A percentile compares a stretch with the other conserved stretches of the same genome.
Evolutionary conservation across 2,888 invertebrate genomes (phyloP).

Genomic region (Ormia ochracea): DNA sequence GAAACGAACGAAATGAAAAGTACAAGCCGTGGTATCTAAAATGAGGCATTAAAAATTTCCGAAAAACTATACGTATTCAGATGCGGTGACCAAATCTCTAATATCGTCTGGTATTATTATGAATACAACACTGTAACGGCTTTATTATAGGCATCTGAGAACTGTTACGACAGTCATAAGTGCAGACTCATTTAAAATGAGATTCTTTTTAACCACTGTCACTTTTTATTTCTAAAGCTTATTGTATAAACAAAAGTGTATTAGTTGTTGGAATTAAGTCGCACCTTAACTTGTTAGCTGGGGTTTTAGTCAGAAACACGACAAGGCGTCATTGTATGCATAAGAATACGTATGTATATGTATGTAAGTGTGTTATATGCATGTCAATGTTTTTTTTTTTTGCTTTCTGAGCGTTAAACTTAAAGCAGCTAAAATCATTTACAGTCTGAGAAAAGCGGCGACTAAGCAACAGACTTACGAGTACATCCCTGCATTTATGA

Average conservation of each 20-base stretch:
- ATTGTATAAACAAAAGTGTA: constrained; percentile 40
- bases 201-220: constrained; percentile 48
- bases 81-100: no score
- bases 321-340: constrained; percentile 54
- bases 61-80: no score
- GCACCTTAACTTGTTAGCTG: constrained; percentile 53
- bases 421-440: constrained; percentile 25
- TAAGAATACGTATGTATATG: constrained; percentile 32
- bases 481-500: neutral
- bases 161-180: no score
- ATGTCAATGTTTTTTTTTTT: no score
- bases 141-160: no score
- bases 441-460: neutral
- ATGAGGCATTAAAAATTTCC: no score
- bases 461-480: constrained; percentile 3
- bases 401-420: constrained; percentile 48
- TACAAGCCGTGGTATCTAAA: no score
- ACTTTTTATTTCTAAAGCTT: constrained; percentile 35
- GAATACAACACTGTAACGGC: no score
- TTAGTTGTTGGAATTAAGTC: constrained; percentile 57
- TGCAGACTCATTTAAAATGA: neutral
- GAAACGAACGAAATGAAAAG: no score
- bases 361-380: no score
- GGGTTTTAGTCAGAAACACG: constrained; percentile 42
- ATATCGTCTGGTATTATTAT: no score